Evolutionary conservation across 2,113 vertebrate genomes (phyloP), one percentile per base, ranked within the genome.

Genomic region (Microtus richardsoni): DNA sequence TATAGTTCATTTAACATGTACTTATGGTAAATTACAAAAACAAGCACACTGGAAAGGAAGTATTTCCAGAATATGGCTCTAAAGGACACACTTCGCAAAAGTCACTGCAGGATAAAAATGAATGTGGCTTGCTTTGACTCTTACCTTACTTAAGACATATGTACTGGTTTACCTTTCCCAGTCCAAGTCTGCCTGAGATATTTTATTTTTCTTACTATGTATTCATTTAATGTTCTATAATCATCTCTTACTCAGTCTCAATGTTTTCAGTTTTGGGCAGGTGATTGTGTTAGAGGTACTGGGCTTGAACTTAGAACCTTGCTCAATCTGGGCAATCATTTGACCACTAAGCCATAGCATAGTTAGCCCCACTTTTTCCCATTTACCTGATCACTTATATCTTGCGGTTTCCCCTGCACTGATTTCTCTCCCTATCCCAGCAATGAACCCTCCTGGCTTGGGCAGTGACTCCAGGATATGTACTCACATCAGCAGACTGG

Each of bases 161-260:
- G 14, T 88, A 87, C 10, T 30, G 49, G 93, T 22, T 91, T 24
- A 86, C 39, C 7, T 91, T 86, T 94, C 30, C 41, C 8, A 64
- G 91, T 22, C 2, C 41, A 79, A 87, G 41, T 41, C 39, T 80
- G 41, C 80, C 71, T 75, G 13, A 95, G 75, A 39, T 77, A 80
- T 33, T 94, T 90, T 71, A 83, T 36, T 90, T 89, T 94, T n/a
- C 58, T 91, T 92, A 92, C 8, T 13, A 70, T n/a, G 88, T 84
- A 80, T 58, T 94, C 71, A 95, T 24, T 88, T 88, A 39, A 66
- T 74, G 19, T 47, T 70, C 33, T 77, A 22, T 9, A 94, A 74
- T 87, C 85, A 68, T 10, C 5, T 92, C 14, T 89, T 94, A 82
- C 19, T 94, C 54, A 70, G 75, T 86, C 39, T 52, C 41, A 73